phyloP scores from a whole-genome alignment of 2,113 vertebrate genomes.

The Coturnix japonica region DNA sequence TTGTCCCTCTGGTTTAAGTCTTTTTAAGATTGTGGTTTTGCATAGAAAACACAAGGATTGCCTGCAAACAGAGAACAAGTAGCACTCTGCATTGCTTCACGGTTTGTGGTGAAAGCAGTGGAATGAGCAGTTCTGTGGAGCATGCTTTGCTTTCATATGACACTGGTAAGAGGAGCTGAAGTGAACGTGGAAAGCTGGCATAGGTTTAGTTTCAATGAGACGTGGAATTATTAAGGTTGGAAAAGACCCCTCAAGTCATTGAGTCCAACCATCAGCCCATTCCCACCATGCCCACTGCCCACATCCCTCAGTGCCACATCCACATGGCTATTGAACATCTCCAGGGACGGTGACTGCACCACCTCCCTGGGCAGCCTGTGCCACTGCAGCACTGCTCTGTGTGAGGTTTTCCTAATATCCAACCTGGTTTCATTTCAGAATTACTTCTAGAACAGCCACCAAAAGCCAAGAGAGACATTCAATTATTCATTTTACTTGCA shows the following conservation, averaged over 20 bases:
- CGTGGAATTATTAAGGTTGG: too few relatives aligned
- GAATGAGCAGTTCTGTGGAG: background rate
- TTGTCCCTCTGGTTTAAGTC: background rate
- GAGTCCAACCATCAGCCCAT: too few relatives aligned
- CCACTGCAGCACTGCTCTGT: too few relatives aligned
- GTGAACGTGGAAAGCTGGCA: background rate
- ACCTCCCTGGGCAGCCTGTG: too few relatives aligned
- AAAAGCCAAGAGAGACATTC: background rate
- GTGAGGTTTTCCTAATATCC: too few relatives aligned
- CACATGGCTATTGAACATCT: too few relatives aligned
- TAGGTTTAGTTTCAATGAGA: background rate
- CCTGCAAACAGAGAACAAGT: background rate
- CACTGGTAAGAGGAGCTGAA: background rate
- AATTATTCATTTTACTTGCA: background rate
- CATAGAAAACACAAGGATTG: background rate
- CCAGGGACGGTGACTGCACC: too few relatives aligned
- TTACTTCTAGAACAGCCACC: background rate
- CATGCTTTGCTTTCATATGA: background rate
- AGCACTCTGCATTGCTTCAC: rapidly evolving
- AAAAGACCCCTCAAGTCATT: too few relatives aligned
- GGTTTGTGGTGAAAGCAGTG: background rate
- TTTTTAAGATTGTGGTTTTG: background rate
- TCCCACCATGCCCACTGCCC: too few relatives aligned
- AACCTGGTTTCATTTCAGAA: background rate
- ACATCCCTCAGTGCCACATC: too few relatives aligned